Percentiles rank a stretch among this genome's conserved stretches.
These are phyloP conservation scores for Mantis religiosa DNA, from an alignment of 2,888 invertebrate genomes.

Conservation along the genomic window DNA sequence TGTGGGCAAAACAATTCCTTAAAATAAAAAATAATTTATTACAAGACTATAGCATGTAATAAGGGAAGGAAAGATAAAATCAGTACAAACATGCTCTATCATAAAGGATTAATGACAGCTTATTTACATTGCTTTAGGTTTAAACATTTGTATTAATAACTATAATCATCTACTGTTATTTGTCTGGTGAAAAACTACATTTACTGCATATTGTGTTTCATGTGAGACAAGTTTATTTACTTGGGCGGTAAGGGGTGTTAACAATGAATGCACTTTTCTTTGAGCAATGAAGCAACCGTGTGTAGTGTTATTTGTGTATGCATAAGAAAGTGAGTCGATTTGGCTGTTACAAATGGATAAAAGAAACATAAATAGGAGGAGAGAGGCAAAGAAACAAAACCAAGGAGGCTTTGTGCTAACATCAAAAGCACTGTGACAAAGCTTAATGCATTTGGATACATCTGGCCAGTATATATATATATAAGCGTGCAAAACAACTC, in stretches of 20 bases:
- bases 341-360: background rate
- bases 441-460: background rate
- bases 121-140: conserved; percentile 1
- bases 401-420: background rate
- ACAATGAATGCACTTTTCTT: conserved; percentile 19
- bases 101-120: background rate
- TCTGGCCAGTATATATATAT: background rate
- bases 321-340: background rate
- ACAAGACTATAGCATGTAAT: background rate
- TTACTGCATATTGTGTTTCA: background rate
- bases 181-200: conserved; percentile 14
- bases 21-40: background rate
- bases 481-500: background rate
- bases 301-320: background rate
- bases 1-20: background rate
- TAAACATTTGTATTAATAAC: background rate
- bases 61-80: background rate
- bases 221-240: background rate
- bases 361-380: background rate
- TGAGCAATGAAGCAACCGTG: conserved; percentile 15
- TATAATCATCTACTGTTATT: background rate
- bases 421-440: background rate
- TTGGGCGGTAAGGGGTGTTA: conserved; percentile 14
- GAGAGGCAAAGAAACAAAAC: background rate
- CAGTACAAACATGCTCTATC: background rate